Evolutionary conservation across 2,113 vertebrate genomes (phyloP), one percentile per base, ranked within the genome.

Genomic region (Bos indicus): DNA sequence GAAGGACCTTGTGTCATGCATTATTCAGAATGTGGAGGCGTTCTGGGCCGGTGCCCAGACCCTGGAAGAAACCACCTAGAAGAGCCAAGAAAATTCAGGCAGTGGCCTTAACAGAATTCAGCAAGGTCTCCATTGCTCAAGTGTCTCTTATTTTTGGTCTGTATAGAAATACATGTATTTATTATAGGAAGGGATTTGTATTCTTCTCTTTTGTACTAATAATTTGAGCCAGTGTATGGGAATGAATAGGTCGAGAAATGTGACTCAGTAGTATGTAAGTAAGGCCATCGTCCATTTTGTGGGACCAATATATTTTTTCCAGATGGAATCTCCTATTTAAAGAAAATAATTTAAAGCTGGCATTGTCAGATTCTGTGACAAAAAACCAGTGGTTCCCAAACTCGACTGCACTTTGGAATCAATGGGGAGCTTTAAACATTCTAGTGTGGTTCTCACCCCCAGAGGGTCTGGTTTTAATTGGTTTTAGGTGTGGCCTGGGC

Each of bases 291-390:
- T 54, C 33, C 54, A 19, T 96, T 96, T 81, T 85, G 59, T 82
- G 74, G 86, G 77, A 11, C 28, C 43, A 57, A 59, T 88, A 23
- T 77, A 28, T 28, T 81, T 95, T 94, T 91, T 51, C 7, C 64
- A 87, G 43, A 51, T 62, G 81, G 54, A 85, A 56, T 96, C 87
- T 94, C 54, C 74, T 92, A 78, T 78, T 95, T 91, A 90, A 95
- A 97, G 78, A 87, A 96, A 95, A 78, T 88, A 36, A 71, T 94
- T 85, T 36, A 86, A 97, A 96, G 64, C 54, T 96, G 88, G 8
- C 67, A 88, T 92, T 80, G 78, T 97, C 57, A 84, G 48, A 89
- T 28, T 93, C 77, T 83, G 1, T 74, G 86, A 93, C 52, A 95
- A 93, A 40, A 81, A 57, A 67, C 15, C 88, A 40, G 26, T 88